Evolutionary conservation across 2,888 invertebrate species (phyloP).

Genomic region (Limnephilus lunatus): DNA sequence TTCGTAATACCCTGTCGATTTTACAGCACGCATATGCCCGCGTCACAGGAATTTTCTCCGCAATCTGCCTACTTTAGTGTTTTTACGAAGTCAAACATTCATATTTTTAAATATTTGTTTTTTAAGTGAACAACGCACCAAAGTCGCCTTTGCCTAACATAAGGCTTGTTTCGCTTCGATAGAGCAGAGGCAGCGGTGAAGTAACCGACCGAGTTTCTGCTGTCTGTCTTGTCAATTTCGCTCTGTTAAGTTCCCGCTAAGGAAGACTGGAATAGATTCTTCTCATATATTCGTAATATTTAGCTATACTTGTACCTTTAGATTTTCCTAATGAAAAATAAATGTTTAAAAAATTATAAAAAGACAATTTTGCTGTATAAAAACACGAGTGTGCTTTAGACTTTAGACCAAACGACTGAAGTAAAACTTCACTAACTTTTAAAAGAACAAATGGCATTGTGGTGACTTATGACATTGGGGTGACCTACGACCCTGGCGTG

Average conservation of each 20-base stretch:
- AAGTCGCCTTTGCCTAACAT: background rate
- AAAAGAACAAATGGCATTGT: too few relatives aligned
- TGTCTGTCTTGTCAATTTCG: slow-evolving; percentile 30
- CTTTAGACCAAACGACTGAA: too few relatives aligned
- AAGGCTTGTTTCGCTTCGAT: background rate
- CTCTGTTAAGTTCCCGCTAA: slow-evolving; percentile 11
- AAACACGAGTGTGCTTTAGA: too few relatives aligned
- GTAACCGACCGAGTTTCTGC: background rate
- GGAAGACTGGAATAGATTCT: background rate
- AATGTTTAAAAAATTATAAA: too few relatives aligned
- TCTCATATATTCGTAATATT: background rate
- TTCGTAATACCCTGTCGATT: too few relatives aligned
- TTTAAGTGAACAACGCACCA: background rate
- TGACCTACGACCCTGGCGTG: too few relatives aligned
- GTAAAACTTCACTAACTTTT: too few relatives aligned
- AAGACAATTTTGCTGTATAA: too few relatives aligned
- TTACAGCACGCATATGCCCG: too few relatives aligned
- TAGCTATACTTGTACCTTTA: background rate
- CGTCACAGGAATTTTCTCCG: too few relatives aligned
- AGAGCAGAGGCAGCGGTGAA: background rate
- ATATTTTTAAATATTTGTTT: background rate
- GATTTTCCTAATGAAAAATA: background rate
- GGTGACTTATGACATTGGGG: too few relatives aligned
- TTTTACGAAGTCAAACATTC: background rate
- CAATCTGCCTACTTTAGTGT: too few relatives aligned